Evolutionary conservation across 2,888 invertebrate genomes (phyloP), one percentile per base, ranked within the genome.

Genomic region (Eugnorisma glareosa): DNA sequence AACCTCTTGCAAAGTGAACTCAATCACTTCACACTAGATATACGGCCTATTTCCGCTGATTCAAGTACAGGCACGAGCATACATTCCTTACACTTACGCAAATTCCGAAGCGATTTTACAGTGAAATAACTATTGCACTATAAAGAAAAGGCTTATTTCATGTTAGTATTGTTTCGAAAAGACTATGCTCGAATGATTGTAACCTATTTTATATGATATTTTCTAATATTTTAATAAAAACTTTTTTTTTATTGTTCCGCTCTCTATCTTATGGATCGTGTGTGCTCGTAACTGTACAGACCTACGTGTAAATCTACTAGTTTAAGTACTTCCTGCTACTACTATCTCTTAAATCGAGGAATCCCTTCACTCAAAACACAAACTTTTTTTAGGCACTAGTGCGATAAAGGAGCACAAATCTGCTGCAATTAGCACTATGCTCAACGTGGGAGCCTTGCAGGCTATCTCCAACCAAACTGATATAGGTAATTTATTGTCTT

Each of bases 311-410:
- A 85, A 86, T 77, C 81, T 84, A 67, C 69, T 79, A 82, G 83
- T 86, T 86, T 78, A 89, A 92, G 92, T 90, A 91, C 82, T 86
- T 83, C 86, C 63, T 24, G 4, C 54, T n/a, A 13, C 54, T 54
- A n/a, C 11, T n/a, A 51, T 72, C 86, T 81, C 89, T 91, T 93
- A 93, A 93, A 92, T 92, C 88, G 84, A 79, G 48, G 68, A 59
- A 84, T 84, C 85, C 87, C 85, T 89, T 88, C 82, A 73, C 77
- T 82, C 77, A 81, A 74, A 72, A 82, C 37, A 93, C 90, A 88
- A 74, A 86, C 69, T 91, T 93, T 91, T 90, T 93, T 90, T 88
- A 95, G 95, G 93, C 72, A 94, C 93, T 79, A 90, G 91, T 66
- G 85, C 80, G 40, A 28, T 86, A 35, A 90, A 79, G 68, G 91